Base-by-base conservation (phyloP, 2,888 invertebrate species). In the Zhuqinia jingwanae region DNA sequence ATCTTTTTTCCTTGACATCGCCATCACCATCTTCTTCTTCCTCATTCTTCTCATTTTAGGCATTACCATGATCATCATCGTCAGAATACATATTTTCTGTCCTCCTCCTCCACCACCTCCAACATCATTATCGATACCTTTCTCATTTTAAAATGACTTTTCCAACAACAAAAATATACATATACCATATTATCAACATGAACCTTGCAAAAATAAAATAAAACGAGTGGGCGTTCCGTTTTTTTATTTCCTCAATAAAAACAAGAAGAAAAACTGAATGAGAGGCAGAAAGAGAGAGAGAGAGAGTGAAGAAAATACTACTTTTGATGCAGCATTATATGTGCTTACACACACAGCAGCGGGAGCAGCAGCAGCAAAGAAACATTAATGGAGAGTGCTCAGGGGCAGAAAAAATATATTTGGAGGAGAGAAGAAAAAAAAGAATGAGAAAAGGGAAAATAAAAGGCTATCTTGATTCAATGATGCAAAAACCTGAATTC, bases 381-480 rank as follows among this genome's bases (percentile, higher is more conserved):
- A n/a, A n/a, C n/a, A n/a, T 6, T 36, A 36, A 36, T 36, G 36
- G 45, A 68, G 42, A 42, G 20, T 45, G 42, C 42, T 42, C 42
- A 42, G 20, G 65, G 30, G 36, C 42, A 68, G n/a, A 42, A 42
- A 42, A 68, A 58, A 1, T 11, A 5, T 20, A 17, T 58, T 17
- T 2, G 20, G 22, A 22, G n/a, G n/a, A n/a, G n/a, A n/a, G n/a
- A 58, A 17, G 2, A 25, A 58, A 65, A 53, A 27, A 27, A 1
- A 56, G 75, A 75, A 36, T 30, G 25, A 1, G 36, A 36, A 36
- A 36, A 36, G 36, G n/a, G n/a, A n/a, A n/a, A 30, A 56, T 75
- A 70, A 20, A 75, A 77, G 60, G 25, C 60, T 17, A 77, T 77
- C 77, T 53, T 45, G 60, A 77, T 45, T 77, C 77, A 77, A 77